Percentiles rank a stretch among this genome's conserved stretches.
These are phyloP conservation scores for Harpagoxenus sublaevis DNA, from an alignment of 2,888 invertebrate genomes.

Conservation along the genomic window DNA sequence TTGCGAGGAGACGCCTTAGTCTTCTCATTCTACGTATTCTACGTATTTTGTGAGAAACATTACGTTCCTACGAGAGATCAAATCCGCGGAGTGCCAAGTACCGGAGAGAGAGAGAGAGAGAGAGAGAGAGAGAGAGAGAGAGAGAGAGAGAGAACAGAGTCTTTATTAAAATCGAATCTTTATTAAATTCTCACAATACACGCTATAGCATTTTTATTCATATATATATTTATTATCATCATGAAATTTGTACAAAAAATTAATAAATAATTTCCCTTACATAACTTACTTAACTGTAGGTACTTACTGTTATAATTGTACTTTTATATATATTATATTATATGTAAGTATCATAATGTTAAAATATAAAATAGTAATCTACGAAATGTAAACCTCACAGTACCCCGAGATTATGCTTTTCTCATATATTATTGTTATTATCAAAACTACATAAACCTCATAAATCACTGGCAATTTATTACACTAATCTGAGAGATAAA, in stretches of 20 bases:
- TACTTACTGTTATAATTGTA: no score
- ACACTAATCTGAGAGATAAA: conserved; percentile 46
- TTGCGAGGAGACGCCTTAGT: conserved; percentile 72
- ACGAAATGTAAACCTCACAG: not conserved
- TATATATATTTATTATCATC: not conserved
- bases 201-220: not conserved
- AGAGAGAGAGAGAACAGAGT: not conserved
- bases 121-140: no score
- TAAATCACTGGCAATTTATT: conserved; percentile 43
- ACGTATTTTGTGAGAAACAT: conserved; percentile 69
- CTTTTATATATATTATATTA: no score
- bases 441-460: not conserved
- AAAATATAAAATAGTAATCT: not conserved
- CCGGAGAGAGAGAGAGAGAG: no score
- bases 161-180: conserved; percentile 61
- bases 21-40: conserved; percentile 69
- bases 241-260: not conserved
- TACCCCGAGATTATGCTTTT: not conserved
- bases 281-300: no score
- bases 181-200: conserved; percentile 29
- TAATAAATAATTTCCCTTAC: not conserved
- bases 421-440: not conserved
- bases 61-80: conserved; percentile 47
- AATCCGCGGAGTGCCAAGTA: not conserved
- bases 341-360: not conserved